Percentiles rank a stretch among this genome's conserved stretches.
phyloP scores from a whole-genome alignment of 2,888 invertebrate species.

The Operophtera brumata region DNA sequence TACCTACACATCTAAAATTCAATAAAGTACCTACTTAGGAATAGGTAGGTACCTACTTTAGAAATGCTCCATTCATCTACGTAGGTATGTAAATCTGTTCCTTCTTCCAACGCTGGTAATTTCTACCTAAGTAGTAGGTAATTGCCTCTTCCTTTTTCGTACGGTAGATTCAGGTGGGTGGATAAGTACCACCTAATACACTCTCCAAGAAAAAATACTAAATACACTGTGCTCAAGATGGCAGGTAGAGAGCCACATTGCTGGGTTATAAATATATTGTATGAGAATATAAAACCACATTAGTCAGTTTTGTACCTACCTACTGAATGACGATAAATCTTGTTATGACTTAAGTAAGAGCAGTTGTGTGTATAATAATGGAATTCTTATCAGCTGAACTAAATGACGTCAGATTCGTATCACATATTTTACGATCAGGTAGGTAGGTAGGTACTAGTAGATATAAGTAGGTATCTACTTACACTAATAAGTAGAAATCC shows the following conservation, averaged over 20 bases:
- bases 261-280: no score
- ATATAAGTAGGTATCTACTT: no score
- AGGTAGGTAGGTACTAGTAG: neutral
- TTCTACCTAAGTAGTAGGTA: neutral
- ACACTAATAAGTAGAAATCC: no score
- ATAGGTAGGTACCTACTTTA: neutral
- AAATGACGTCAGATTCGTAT: constrained; percentile 5
- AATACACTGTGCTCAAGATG: no score
- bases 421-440: neutral
- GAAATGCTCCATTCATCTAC: neutral
- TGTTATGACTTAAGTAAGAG: neutral
- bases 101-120: no score
- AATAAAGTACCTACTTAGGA: neutral
- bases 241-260: no score
- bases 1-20: neutral
- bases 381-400: constrained; percentile 8
- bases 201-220: no score
- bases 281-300: no score
- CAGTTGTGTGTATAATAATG: neutral
- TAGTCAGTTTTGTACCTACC: neutral
- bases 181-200: neutral
- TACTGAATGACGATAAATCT: neutral
- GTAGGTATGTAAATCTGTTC: no score
- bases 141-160: neutral
- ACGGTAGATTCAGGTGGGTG: neutral